phyloP scores from a whole-genome alignment of 2,888 invertebrate species.

The Acanthosepion lycidas region DNA sequence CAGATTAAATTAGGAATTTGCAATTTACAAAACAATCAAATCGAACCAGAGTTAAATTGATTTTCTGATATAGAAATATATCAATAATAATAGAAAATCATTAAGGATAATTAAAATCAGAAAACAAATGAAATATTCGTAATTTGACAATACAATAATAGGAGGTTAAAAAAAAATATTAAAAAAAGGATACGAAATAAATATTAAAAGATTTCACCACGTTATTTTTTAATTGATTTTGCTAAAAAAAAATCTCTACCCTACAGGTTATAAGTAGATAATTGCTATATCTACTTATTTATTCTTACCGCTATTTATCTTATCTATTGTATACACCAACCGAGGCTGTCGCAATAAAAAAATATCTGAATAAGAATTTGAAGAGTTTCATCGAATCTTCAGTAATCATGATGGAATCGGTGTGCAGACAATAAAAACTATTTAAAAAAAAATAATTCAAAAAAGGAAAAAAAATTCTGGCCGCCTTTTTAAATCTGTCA shows the following conservation, averaged over 20 bases:
- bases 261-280: not conserved
- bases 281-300: not conserved
- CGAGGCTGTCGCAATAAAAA: not conserved
- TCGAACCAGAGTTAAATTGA: too few species aligned
- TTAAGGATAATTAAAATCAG: too few species aligned
- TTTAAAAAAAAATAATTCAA: too few species aligned
- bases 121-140: too few species aligned
- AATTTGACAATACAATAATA: too few species aligned
- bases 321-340: not conserved
- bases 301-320: not conserved
- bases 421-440: not conserved
- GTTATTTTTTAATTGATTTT: not conserved
- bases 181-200: not conserved
- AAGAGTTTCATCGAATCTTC: not conserved
- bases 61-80: too few species aligned
- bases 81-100: too few species aligned
- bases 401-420: not conserved
- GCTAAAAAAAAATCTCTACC: not conserved
- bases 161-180: not conserved
- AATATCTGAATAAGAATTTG: not conserved
- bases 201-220: not conserved
- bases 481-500: too few species aligned
- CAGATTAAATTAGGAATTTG: too few species aligned
- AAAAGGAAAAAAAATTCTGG: too few species aligned
- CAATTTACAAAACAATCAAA: too few species aligned